Conservation (phyloP, 2,888 invertebrate species). For the Sphinx pinastri region DNA sequence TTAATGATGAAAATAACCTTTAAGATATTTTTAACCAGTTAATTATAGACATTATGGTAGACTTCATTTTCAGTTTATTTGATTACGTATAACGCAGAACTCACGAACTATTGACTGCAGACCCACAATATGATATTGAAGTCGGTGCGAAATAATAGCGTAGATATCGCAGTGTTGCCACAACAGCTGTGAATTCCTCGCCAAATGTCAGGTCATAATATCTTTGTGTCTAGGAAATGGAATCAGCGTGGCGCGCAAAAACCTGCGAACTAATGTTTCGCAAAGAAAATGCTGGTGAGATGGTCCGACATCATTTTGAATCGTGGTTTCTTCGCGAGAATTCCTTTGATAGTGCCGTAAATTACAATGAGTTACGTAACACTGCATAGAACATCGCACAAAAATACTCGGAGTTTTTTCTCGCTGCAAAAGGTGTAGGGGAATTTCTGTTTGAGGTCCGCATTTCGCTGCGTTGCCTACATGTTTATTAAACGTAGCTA, state of each 20-base stretch:
- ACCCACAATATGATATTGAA: no score
- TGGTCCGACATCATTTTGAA: constrained; percentile 22
- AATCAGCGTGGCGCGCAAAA: constrained; percentile 19
- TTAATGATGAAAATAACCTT: not conserved
- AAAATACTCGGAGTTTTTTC: constrained; percentile 12
- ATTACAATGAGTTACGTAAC: constrained; percentile 11
- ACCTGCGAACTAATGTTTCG: constrained; percentile 24
- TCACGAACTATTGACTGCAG: not conserved
- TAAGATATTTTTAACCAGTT: not conserved
- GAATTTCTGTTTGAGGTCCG: not conserved
- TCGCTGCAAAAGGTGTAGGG: not conserved
- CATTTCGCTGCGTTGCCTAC: not conserved
- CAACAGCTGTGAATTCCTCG: constrained; percentile 15
- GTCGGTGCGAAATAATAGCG: not conserved
- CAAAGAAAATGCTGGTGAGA: constrained; percentile 25
- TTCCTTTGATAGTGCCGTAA: constrained; percentile 26
- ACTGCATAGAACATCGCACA: not conserved
- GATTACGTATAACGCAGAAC: no score
- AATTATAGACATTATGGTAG: not conserved
- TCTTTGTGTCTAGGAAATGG: constrained; percentile 17
- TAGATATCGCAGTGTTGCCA: constrained; percentile 2
- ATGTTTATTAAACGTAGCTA: no score
- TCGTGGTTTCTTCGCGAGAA: constrained; percentile 25
- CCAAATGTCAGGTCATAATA: constrained; percentile 19
- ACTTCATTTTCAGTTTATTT: not conserved